Evolutionary conservation across 2,113 vertebrate genomes (phyloP).

Genomic region (Ariopsis seemanni): DNA sequence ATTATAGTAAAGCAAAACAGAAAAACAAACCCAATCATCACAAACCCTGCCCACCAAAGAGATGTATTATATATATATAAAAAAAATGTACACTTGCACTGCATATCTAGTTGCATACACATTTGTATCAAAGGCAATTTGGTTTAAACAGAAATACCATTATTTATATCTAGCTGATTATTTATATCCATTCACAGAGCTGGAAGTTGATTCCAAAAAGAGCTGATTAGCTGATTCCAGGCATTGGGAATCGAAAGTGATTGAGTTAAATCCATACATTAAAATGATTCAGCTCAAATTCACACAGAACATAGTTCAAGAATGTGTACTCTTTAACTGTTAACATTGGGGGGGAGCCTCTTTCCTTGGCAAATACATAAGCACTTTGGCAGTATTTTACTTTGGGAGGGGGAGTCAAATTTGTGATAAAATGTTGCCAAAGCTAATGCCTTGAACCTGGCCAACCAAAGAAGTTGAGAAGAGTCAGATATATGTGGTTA

Average conservation of each 20-base stretch:
- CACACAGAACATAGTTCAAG: background rate
- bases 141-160: background rate
- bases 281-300: background rate
- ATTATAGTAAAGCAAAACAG: background rate
- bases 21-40: constrained; percentile 16
- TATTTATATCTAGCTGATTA: constrained; percentile 4
- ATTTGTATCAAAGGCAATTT: background rate
- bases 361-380: background rate
- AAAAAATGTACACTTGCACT: background rate
- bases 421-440: background rate
- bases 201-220: background rate
- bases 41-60: constrained; percentile 12
- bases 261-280: background rate
- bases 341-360: background rate
- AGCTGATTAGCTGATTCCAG: background rate
- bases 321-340: background rate
- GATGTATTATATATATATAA: background rate
- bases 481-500: background rate
- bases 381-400: background rate
- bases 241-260: background rate
- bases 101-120: background rate
- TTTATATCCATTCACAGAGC: background rate
- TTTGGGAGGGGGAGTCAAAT: background rate
- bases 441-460: background rate
- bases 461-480: background rate